Evolutionary conservation across 2,888 invertebrate genomes (phyloP).

Genomic region (Orthosia gothica): DNA sequence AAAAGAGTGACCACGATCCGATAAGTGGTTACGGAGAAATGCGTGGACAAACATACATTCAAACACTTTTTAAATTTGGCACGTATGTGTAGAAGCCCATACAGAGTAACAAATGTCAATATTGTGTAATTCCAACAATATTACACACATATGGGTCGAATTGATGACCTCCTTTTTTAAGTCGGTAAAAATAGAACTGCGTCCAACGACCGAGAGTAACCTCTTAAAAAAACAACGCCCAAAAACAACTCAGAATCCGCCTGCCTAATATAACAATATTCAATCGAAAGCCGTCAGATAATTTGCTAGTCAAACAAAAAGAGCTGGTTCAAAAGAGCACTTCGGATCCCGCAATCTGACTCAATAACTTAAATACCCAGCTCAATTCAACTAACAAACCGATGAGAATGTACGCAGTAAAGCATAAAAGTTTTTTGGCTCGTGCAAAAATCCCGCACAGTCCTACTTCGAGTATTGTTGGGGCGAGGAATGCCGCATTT

Average conservation of each 20-base stretch:
- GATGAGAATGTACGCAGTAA: slow-evolving; percentile 69
- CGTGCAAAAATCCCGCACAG: slow-evolving; percentile 64
- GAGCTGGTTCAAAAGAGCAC: slow-evolving; percentile 65
- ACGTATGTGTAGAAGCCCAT: no score
- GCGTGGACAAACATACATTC: no score
- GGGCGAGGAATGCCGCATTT: slow-evolving; percentile 62
- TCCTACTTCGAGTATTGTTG: slow-evolving; percentile 59
- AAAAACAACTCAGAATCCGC: slow-evolving; percentile 3
- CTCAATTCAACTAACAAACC: slow-evolving; percentile 76
- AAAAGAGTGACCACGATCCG: no score
- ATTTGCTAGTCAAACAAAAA: slow-evolving; percentile 57
- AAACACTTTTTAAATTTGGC: no score
- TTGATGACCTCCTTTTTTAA: no score
- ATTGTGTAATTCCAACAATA: no score
- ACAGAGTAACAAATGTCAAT: no score
- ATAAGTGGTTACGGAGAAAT: no score
- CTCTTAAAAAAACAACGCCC: not conserved
- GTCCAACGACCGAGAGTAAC: not conserved
- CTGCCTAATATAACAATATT: slow-evolving; percentile 40
- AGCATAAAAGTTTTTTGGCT: slow-evolving; percentile 80
- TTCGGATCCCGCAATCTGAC: slow-evolving; percentile 74
- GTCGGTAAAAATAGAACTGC: no score
- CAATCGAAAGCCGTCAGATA: slow-evolving; percentile 51
- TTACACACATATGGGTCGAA: no score
- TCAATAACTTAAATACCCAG: slow-evolving; percentile 80